Base-by-base conservation (phyloP, 2,113 vertebrate species). In the Terrapene triunguis region DNA sequence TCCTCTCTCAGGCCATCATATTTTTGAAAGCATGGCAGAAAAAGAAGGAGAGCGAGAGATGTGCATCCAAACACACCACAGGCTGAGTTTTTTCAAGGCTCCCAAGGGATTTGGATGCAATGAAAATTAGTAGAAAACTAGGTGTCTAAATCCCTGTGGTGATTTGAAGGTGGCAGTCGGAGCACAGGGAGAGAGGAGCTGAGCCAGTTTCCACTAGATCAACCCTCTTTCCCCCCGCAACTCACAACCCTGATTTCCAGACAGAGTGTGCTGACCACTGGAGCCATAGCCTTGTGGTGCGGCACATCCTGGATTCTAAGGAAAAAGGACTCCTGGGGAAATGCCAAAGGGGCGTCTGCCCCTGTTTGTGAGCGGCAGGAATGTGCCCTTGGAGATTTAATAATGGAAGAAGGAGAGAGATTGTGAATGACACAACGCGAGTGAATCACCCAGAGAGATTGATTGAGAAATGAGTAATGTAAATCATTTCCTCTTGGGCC, bases 231-330 rank as follows among this genome's bases (percentile, higher is more conserved):
- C 25, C 57, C 57, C 11, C 8, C 24, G 10, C 27, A 27, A 12
- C 57, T 27, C 62, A 65, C 32, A n/a, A 65, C 35, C 35, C 65
- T 19, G 8, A 5, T 38, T 69, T 3, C 65, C 14, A n/a, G 35
- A 5, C 65, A 1, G 1, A 19, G 17, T 4, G 17, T 8, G 17
- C 8, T n/a, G 17, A 19, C 16, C 35, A 19, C 35, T 8, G 16
- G 8, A 35, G 8, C 14, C 14, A 8, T 19, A n/a, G 62, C 35
- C 29, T 8, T 16, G 32, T 17, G 32, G 14, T 10, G 14, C 6
- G 16, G 32, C 62, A 16, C 7, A 16, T 35, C 62, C 62, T 16
- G 62, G 32, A 16, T 8, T 16, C 32, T 7, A 16, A 14, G 62
- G 3, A 21, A 35, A 35, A n/a, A 69, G 65, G n/a, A n/a, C 35